A percentile compares a stretch with the other conserved stretches of the same genome.
phyloP scores from a whole-genome alignment of 2,113 vertebrate species.

The Xenopus borealis region DNA sequence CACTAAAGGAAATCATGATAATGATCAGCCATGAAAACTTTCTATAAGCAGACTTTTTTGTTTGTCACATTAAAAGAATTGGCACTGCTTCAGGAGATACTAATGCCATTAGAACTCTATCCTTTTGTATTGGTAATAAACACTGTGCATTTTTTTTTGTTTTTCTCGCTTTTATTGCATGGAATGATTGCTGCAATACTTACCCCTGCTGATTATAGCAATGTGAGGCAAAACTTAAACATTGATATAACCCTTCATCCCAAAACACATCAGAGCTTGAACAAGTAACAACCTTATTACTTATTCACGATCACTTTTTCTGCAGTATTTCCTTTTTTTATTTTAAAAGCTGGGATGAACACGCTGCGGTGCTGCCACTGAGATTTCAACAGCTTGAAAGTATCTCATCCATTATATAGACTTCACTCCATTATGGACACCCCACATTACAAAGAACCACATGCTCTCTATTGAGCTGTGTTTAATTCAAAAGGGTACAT shows the following conservation, averaged over 20 bases:
- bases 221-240: slow-evolving; percentile 27
- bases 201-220: slow-evolving; percentile 34
- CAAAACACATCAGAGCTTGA: slow-evolving; percentile 43
- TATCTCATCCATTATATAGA: slow-evolving; percentile 44
- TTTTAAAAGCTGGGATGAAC: slow-evolving; percentile 41
- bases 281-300: slow-evolving; percentile 48
- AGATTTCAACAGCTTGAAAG: slow-evolving; percentile 39
- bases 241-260: slow-evolving; percentile 37
- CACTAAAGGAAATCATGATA: slow-evolving; percentile 39
- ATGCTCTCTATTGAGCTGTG: slow-evolving; percentile 30
- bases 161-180: slow-evolving; percentile 28
- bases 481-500: neutral
- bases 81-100: slow-evolving; percentile 38
- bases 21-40: slow-evolving; percentile 41
- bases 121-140: slow-evolving; percentile 41
- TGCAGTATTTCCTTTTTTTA: slow-evolving; percentile 32
- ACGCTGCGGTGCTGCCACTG: slow-evolving; percentile 25
- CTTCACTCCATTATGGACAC: slow-evolving; percentile 39
- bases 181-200: slow-evolving; percentile 28
- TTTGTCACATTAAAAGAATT: slow-evolving; percentile 40
- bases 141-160: slow-evolving; percentile 15
- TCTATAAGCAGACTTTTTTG: slow-evolving; percentile 30
- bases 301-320: slow-evolving; percentile 48
- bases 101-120: slow-evolving; percentile 33
- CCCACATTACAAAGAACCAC: slow-evolving; percentile 28